Base-by-base conservation (phyloP, 2,113 vertebrate genomes). In the Entelurus aequoreus region DNA sequence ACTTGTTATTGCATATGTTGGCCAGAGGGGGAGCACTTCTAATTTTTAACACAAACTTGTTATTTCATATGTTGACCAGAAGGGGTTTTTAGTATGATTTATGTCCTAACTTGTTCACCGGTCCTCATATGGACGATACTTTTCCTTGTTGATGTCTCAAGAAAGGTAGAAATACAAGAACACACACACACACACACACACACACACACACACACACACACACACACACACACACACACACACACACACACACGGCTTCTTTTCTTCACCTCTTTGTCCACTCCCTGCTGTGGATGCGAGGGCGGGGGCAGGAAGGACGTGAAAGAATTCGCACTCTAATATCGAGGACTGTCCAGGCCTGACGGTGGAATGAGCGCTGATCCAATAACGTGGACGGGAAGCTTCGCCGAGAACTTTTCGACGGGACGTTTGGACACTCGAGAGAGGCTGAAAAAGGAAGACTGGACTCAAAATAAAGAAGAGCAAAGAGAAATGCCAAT, bases 351-450 rank as follows among this genome's bases (percentile, higher is more conserved):
- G 86, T 83, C 85, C 80, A 44, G 68, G 66, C 53, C 19, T 19
- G 50, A 79, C 72, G 68, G 10, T 79, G 78, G 86, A 90, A 89
- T 88, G 84, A n/a, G n/a, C n/a, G n/a, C 85, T 88, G 88, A 89
- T 87, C 85, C 83, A 87, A 84, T 89, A 81, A 88, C 37, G 68
- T 49, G 49, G 51, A 83, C 73, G 48, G 72, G 19, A 57, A 62
- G 84, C 75, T 71, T 58, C 64, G 70, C 60, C 49, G 60, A 65
- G 60, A 74, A 69, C 64, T 81, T 63, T 19, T 19, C 2, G 19
- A 19, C 67, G 78, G 68, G 74, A 63, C 40, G 64, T 64, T 54
- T 71, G 64, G 75, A 65, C 54, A 68, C 55, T 79, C 60, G 65
- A 64, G 38, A 60, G 57, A 69, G 48, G 44, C 49, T 19, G 19